These are phyloP conservation scores for Magallana ariakensis DNA, from an alignment of 1,140 invertebrate species.

Conservation along the genomic window DNA sequence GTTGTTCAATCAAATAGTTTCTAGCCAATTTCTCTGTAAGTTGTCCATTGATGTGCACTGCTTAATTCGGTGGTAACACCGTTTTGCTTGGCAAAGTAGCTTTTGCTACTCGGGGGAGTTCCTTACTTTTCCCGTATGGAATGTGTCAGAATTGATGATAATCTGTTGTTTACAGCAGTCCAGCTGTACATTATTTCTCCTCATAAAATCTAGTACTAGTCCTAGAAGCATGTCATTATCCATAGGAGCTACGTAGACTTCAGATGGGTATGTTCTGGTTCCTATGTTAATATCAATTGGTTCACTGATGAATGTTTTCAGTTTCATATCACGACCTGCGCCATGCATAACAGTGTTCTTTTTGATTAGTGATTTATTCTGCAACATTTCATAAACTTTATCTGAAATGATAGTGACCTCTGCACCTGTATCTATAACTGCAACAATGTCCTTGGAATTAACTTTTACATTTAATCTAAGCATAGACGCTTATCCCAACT, in stretches of 20 bases:
- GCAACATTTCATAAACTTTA: conserved; percentile 22
- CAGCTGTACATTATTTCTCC: background rate
- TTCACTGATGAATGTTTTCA: background rate
- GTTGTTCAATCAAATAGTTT: background rate
- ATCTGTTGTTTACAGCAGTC: background rate
- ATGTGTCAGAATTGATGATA: background rate
- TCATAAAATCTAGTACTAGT: conserved; percentile 13
- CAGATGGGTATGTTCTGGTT: background rate
- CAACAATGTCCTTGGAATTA: conserved; percentile 10
- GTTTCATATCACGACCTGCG: conserved; percentile 27
- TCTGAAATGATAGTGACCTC: conserved; percentile 48
- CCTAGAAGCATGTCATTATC: conserved; percentile 43
- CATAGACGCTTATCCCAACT: too few species aligned
- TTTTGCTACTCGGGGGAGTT: background rate
- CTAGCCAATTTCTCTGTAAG: background rate
- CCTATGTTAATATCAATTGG: conserved; percentile 32
- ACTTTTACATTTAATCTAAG: background rate
- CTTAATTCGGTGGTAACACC: background rate
- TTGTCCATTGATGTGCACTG: background rate
- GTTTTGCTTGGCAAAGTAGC: background rate
- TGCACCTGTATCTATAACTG: conserved; percentile 45
- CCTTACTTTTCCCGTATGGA: conserved; percentile 3
- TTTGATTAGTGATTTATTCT: background rate
- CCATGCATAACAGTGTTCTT: conserved; percentile 6
- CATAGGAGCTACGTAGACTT: conserved; percentile 40